Evolutionary conservation across 2,888 invertebrate species (phyloP), one percentile per base, ranked within the genome.

Genomic region (Hypomecis atomaria): DNA sequence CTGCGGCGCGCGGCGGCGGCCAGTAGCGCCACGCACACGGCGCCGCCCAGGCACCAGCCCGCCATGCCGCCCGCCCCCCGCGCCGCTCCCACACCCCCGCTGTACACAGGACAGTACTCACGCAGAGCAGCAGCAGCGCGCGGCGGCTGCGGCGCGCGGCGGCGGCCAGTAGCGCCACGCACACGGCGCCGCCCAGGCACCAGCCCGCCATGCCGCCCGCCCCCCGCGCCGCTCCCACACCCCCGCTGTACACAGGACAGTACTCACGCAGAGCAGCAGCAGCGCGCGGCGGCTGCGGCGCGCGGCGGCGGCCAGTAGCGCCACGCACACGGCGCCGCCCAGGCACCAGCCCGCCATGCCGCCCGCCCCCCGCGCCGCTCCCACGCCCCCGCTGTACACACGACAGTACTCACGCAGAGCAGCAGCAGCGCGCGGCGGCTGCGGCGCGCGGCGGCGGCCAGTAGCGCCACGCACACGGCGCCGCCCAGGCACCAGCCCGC

Each of bases 1-100:
- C 97, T 98, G 87, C 98, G 97, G 36, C 91, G 93, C 13, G 97
- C 97, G 69, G 98, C 97, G 69, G 98, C 98, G 75, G 98, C 97
- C 67, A 98, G 94, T 77, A 98, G 94, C 68, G 98, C 96, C 66
- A 98, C 96, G 90, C 98, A 98, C 55, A 98, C 95, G 33, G 97
- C 95, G 69, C 98, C 95, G 74, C 98, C 95, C 77, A 96, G 94
- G 81, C 97, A 97, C 87, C 98, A 94, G 65, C 98, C 95, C 65
- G 96, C 96, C 95, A 98, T 97, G 65, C 98, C 98, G 73, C 96
- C 95, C 47, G 97, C 97, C 98, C 98, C 98, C 81, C 97, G 94
- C 71, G 94, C 94, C 72, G 95, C 94, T 97, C 96, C 93, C 95
- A n/a, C n/a, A n/a, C n/a, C n/a, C n/a, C n/a, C n/a, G n/a, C n/a